Evolutionary conservation across 2,888 invertebrate species (phyloP), one percentile per base, ranked within the genome.

Genomic region (Andricus curvator): DNA sequence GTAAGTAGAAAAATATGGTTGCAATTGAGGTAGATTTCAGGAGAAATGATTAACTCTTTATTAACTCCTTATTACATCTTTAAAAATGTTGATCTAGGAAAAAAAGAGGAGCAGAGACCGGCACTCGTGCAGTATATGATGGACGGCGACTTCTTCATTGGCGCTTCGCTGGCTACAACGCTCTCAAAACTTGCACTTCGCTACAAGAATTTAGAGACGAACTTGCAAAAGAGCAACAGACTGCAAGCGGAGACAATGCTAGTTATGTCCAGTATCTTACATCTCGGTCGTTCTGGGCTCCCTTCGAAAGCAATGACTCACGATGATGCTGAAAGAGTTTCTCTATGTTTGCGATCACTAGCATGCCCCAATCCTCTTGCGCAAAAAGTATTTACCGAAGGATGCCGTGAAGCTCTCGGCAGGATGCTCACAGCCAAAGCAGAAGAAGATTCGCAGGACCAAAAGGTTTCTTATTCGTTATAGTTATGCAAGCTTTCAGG

Each of bases 121-220:
- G 96, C 97, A 11, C 93, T 99, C 80, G 95, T 98, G 60, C 96
- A 96, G 86, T 98, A 98, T 90, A 94, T 99, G 89, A 96, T 98
- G 94, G 96, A 97, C 85, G 99, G 99, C 2, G 98, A 99, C 90
- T 98, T 98, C 93, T 99, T 99, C 93, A 97, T 99, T 83, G 98
- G 97, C 2, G 98, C 99, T 20, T 96, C 98, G 65, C 94, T 99
- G 29, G 97, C 98, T 66, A 97, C 98, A 1, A 97, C 98, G 48
- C 94, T 99, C 78, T 96, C 97, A 64, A 99, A 99, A 93, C 93
- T 99, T 88, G 97, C 98, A 0, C 94, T 99, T 76, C 91, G 92
- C 48, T 92, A 92, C 79, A 92, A 92, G 67, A 77, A 78, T 11
- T 81, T 91, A 2, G 92, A 91, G 60, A 84, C 25, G 1, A 86